Conservation (phyloP, 2,797 vertebrate species). For the Ataeniobius toweri region DNA sequence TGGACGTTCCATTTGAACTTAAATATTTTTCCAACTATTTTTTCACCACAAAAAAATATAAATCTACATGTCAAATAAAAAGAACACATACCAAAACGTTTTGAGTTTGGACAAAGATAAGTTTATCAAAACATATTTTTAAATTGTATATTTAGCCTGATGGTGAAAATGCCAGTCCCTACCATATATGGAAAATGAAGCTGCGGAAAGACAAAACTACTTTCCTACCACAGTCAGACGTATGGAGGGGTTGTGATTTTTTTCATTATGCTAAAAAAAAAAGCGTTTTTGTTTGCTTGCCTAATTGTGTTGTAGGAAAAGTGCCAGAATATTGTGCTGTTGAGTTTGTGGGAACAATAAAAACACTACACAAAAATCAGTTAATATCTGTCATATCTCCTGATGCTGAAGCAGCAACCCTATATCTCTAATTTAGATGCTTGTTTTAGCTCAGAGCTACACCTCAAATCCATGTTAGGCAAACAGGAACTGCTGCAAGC, state of each 20-base stretch:
- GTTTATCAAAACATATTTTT: background rate
- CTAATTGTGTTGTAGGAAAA: background rate
- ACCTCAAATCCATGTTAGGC: background rate
- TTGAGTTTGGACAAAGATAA: background rate
- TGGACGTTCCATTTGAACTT: background rate
- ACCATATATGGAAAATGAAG: background rate
- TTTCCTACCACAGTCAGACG: background rate
- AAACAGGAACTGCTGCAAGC: background rate
- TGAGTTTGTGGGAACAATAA: background rate
- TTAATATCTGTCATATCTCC: background rate
- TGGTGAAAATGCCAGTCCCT: background rate
- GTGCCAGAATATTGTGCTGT: background rate
- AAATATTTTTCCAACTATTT: background rate
- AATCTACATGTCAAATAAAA: background rate
- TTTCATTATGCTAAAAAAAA: background rate
- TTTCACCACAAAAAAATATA: background rate
- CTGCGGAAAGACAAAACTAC: background rate
- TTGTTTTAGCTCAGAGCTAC: background rate
- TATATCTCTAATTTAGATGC: background rate
- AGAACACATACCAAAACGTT: background rate
- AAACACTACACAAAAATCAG: background rate
- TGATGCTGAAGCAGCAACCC: background rate
- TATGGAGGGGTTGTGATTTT: background rate
- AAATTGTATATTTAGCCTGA: background rate
- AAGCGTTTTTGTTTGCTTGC: too few species aligned